Evolutionary conservation across 2,888 invertebrate species (phyloP).

Genomic region (Drosophila macrospina): DNA sequence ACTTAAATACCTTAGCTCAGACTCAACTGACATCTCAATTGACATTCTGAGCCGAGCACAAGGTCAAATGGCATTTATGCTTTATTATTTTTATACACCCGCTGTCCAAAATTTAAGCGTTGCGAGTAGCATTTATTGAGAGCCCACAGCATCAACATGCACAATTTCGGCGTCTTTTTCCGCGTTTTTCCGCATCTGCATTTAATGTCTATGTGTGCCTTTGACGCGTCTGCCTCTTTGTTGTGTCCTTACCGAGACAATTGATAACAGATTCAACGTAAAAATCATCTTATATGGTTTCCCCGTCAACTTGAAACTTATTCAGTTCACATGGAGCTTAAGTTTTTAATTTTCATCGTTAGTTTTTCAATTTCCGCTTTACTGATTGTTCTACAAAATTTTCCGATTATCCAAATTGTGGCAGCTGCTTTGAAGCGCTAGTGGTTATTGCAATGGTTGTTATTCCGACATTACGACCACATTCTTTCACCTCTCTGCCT

Average conservation of each 20-base stretch:
- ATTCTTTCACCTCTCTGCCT: background rate
- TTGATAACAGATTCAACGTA: slow-evolving; percentile 64
- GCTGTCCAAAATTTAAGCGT: background rate
- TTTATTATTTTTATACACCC: slow-evolving; percentile 40
- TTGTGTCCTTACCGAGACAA: slow-evolving; percentile 56
- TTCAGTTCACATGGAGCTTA: slow-evolving; percentile 15
- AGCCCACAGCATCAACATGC: slow-evolving; percentile 4
- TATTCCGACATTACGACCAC: slow-evolving; percentile 15
- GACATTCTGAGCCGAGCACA: slow-evolving; percentile 62
- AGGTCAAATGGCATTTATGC: slow-evolving; percentile 72
- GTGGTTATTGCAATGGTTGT: slow-evolving; percentile 22
- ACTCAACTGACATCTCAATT: slow-evolving; percentile 39
- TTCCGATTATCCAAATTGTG: slow-evolving; percentile 18
- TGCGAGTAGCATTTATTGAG: background rate
- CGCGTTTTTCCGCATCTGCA: slow-evolving; percentile 46
- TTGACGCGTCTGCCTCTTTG: slow-evolving; percentile 6
- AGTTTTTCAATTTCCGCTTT: slow-evolving; percentile 37
- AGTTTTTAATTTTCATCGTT: slow-evolving; percentile 5
- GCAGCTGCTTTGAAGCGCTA: slow-evolving; percentile 23
- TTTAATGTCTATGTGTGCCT: slow-evolving; percentile 43
- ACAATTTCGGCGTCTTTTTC: slow-evolving; percentile 17
- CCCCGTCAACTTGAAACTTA: slow-evolving; percentile 6
- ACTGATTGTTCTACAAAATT: slow-evolving; percentile 15
- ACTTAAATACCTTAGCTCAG: slow-evolving; percentile 6
- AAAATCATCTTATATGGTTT: slow-evolving; percentile 11